Evolutionary conservation across 2,113 vertebrate species (phyloP), one percentile per base, ranked within the genome.

Genomic region (Lamprologus sp.): DNA sequence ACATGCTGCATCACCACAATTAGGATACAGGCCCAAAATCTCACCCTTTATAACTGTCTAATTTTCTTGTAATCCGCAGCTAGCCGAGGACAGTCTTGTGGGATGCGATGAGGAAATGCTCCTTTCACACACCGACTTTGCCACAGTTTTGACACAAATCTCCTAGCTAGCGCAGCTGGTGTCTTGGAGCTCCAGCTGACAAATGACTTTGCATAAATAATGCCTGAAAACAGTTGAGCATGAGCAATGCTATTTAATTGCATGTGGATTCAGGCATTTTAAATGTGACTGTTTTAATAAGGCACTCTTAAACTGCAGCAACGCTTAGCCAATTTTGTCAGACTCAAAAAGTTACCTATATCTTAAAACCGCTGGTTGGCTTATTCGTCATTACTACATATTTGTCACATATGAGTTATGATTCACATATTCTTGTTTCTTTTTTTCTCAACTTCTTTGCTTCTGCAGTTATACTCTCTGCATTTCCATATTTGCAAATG

Each of bases 1-100:
- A 91, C 88, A 88, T 83, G 92, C 89, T 63, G 90, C 87, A 85
- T 92, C 81, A 28, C 81, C 81, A 84, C 92, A 92, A 91, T 92
- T 83, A 91, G 81, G 88, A 83, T 23, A 12, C 40, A 80, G 49
- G 79, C 82, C 84, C 77, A 60, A 87, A 86, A 55, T 13, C 51
- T 86, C 65, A 33, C 79, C 89, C 82, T 90, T 70, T 85, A 84
- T 90, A 87, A 85, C 89, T 53, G 54, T 87, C 91, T 90, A 19
- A 88, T 89, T 89, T 83, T 87, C 55, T 31, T 87, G 81, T 90
- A 85, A 90, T 89, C 63, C 51, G 51, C 75, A 13, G 87, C 31
- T 65, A 33, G 23, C 53, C 0, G 13, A 42, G 33, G 84, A 90
- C 75, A 65, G 84, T 54, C 65, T 58, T 17, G 77, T 12, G 63